Evolutionary conservation across 1,140 invertebrate genomes (phyloP), one percentile per base, ranked within the genome.

Genomic region (Penaeus indicus): DNA sequence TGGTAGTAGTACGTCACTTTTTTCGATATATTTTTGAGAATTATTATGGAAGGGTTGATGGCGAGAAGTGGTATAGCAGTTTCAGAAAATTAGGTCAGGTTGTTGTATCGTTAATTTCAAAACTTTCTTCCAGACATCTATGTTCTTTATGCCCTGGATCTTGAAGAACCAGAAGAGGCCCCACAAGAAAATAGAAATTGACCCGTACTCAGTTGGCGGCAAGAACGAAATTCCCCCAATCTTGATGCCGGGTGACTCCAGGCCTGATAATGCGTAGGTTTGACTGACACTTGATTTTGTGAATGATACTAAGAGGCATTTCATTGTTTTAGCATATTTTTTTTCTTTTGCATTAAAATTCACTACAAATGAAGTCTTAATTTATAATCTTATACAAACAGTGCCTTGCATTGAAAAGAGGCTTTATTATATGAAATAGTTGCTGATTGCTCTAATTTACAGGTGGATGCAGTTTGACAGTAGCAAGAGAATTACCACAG

Each of bases 101-200:
- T 54, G 11, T 54, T 54, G 0, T 32, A 1, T 32, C 2, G 32
- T 32, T 32, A 32, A 1, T 32, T 32, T 32, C 32, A 32, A 32
- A 32, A 7, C 0, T 22, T 85, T 79, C 90, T 92, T 91, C 87
- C 91, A 94, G 94, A 93, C 95, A n/a, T 95, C 96, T 0, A 93
- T 95, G 1, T 93, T 93, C 78, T 92, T 92, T 38, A 92, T 96
- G n/a, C 93, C 94, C 18, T 95, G 93, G 84, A 95, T 96, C 86
- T 93, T 97, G 47, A 95, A 96, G 88, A 96, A 97, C 91, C 94
- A 96, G 86, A 98, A 98, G 92, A 94, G 95, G 72, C 93, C 94
- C 87, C 95, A 96, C 92, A 94, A 94, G 69, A 96, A 95, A 91
- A 92, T 95, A 3, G 89, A 92, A 18, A 92, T 95, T 25, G 93